A percentile compares a stretch with the other conserved stretches of the same genome.
phyloP scores from a whole-genome alignment of 1,140 invertebrate genomes.

The Meloidogyne chitwoodi region DNA sequence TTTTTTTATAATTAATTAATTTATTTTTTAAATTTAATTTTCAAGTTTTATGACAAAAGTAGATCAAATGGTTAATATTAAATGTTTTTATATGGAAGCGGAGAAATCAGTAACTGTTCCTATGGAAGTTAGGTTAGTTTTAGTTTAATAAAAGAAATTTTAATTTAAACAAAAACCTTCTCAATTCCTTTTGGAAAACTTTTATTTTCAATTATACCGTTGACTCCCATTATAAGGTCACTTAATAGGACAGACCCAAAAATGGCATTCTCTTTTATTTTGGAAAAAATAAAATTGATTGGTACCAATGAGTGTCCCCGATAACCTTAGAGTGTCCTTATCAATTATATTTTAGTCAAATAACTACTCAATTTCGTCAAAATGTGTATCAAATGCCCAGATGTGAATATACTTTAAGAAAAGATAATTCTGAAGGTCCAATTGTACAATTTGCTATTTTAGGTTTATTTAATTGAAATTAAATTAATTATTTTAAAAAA shows the following conservation, averaged over 20 bases:
- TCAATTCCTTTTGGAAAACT: too few relatives aligned
- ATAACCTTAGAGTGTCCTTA: too few relatives aligned
- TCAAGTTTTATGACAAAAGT: slow-evolving; percentile 59
- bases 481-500: not conserved
- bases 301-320: too few relatives aligned
- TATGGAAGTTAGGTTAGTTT: slow-evolving; percentile 55
- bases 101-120: slow-evolving; percentile 56
- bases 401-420: slow-evolving; percentile 58
- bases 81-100: slow-evolving; percentile 60
- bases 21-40: slow-evolving; percentile 5
- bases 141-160: not conserved
- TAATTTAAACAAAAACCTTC: not conserved
- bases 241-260: too few relatives aligned
- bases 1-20: slow-evolving; percentile 16
- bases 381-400: slow-evolving; percentile 58
- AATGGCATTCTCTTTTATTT: too few relatives aligned
- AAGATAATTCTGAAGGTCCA: slow-evolving; percentile 54
- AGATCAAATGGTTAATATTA: slow-evolving; percentile 58
- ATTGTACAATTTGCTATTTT: slow-evolving; percentile 55
- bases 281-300: too few relatives aligned
- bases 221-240: too few relatives aligned
- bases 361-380: slow-evolving; percentile 58
- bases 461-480: slow-evolving; percentile 19
- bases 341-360: slow-evolving; percentile 56
- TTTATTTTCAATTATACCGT: too few relatives aligned